Base-by-base conservation (phyloP, 2,888 invertebrate species). In the Crossocerus cetratus region DNA sequence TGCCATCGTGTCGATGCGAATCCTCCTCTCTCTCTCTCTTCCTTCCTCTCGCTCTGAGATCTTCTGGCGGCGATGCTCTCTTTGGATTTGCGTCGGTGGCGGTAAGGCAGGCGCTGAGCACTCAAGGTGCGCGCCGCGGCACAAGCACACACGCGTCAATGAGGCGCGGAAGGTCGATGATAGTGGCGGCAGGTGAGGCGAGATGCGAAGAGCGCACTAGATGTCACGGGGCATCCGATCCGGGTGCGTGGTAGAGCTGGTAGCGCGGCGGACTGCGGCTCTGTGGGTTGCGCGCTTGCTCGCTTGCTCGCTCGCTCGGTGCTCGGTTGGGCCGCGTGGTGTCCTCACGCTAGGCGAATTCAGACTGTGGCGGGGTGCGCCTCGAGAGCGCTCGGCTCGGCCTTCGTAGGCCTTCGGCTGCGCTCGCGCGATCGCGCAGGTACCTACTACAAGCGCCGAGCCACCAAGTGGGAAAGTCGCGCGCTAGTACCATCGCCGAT, bases 311-410 rank as follows among this genome's bases (percentile, higher is more conserved):
- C 49, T 16, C n/a, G 49, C 49, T 49, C 14, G 49, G 3, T 16
- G 49, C 64, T 43, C 55, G 65, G 69, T 71, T 32, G 32, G n/a
- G n/a, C 32, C 32, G 84, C 86, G 86, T 88, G 83, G 79, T 85
- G 74, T 78, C 87, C 86, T 85, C 82, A 84, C 89, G 87, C 86
- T 86, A 86, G 88, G 88, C 89, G 89, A 88, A 87, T 86, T 88
- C 86, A 74, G 83, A 90, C 90, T 90, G 89, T 84, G 84, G 84
- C 85, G 86, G 84, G 85, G 86, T 86, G 84, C 78, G 81, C 69
- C 76, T 78, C 84, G 76, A 81, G 71, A 74, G 73, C 81, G 80
- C 74, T 85, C 84, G 84, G 85, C 78, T 78, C 78, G 70, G 72
- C 78, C 76, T 81, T 86, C 87, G 86, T 81, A 14, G 42, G 54